Evolutionary conservation across 2,797 vertebrate genomes (phyloP).

Genomic region (Chloroceryle inda): DNA sequence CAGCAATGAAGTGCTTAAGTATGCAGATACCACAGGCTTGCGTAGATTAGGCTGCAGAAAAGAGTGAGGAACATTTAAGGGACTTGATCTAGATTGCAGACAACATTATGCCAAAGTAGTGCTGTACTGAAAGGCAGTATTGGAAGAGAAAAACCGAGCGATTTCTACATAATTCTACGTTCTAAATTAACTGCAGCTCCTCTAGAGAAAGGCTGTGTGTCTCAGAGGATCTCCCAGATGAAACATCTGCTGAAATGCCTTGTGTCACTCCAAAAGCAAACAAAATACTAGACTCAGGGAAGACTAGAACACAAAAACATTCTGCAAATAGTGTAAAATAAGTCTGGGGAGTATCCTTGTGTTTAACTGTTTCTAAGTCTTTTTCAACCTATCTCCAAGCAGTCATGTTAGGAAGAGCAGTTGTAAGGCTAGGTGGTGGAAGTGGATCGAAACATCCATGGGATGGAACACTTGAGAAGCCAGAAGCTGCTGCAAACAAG

Average conservation of each 20-base stretch:
- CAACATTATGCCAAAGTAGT: not conserved
- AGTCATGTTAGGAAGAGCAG: not conserved
- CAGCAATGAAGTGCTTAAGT: not conserved
- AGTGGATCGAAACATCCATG: not conserved
- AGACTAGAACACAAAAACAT: not conserved
- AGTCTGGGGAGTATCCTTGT: not conserved
- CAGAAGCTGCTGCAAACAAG: not conserved
- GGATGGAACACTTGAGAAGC: not conserved
- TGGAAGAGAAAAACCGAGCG: not conserved
- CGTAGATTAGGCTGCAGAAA: not conserved
- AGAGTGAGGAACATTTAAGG: not conserved
- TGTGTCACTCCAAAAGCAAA: slow-evolving; percentile 58
- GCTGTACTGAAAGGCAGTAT: not conserved
- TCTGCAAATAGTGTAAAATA: slow-evolving; percentile 57
- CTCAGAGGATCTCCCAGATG: slow-evolving; percentile 62
- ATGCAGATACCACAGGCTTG: not conserved
- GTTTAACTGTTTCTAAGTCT: slow-evolving; percentile 15
- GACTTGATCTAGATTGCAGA: not conserved
- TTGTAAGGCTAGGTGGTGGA: not conserved
- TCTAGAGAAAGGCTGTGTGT: slow-evolving; percentile 38
- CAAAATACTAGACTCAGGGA: slow-evolving; percentile 58
- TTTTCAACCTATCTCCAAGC: not conserved
- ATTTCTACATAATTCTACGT: slow-evolving; percentile 10
- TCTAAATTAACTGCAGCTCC: slow-evolving; percentile 57
- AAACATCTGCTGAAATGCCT: slow-evolving; percentile 63